Base-by-base conservation (phyloP, 2,888 invertebrate species). In the Epicampocera succincta region DNA sequence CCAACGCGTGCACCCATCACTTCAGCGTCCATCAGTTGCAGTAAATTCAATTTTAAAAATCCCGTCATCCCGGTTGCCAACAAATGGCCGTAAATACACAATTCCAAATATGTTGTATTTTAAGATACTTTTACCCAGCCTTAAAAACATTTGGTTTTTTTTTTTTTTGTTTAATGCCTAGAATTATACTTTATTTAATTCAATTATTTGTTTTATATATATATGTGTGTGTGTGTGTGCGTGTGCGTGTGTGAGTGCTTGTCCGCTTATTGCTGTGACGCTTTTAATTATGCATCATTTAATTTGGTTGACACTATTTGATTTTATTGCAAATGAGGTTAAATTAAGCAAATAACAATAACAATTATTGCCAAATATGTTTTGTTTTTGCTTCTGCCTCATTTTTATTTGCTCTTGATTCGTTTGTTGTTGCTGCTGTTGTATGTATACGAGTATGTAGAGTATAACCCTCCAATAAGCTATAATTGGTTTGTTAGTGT, bases 291-390 rank as follows among this genome's bases (percentile, higher is more conserved):
- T 82, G 77, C 78, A 78, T 82, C 82, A 82, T 82, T 82, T 82
- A 82, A 82, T 82, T 82, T 82, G 71, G 78, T 82, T 82, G 82
- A 82, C 82, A 82, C 82, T 61, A 75, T 82, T 82, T 82, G 78
- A 78, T 78, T 82, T 82, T 82, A 82, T 82, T 82, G 78, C 74
- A 82, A 82, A 82, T 82, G 71, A 82, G 82, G 82, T 82, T 82
- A 82, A 82, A 82, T 82, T 78, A 82, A 82, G 82, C 78, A 82
- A 82, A 82, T 78, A 82, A 82, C 82, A 82, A 78, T 82, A 71
- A 82, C 74, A 60, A 82, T 82, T 78, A 82, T 82, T 71, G 77
- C 71, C 78, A 78, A 78, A 78, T 78, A 52, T 72, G 60, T 79
- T 72, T 40, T 58, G 38, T 15, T 66, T 19, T 56, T 21, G n/a